Conservation (phyloP, 35 echinoderm and acorn worm species). For the Diadema setosum region DNA sequence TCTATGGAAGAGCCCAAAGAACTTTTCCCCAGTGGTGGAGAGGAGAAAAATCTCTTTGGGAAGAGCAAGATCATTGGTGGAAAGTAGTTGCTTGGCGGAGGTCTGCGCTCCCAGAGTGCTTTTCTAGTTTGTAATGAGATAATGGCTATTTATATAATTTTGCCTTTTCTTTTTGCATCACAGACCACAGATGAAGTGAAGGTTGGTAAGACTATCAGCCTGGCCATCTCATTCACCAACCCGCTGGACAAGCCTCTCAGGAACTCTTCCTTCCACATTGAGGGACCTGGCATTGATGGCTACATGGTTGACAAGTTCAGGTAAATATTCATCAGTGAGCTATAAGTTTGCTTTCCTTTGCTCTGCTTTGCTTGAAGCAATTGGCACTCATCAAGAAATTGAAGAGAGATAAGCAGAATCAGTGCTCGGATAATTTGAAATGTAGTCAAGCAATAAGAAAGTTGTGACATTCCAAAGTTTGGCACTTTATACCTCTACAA, state of each 20-base stretch:
- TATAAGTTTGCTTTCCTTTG: background rate
- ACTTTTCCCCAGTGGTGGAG: too few species aligned
- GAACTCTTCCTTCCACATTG: constrained; percentile 62
- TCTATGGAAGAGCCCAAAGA: too few species aligned
- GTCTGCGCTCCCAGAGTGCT: too few species aligned
- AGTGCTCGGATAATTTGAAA: background rate
- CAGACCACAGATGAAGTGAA: constrained; percentile 5
- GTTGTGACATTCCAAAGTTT: too few species aligned
- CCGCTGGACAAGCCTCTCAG: constrained; percentile 51
- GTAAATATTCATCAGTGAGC: background rate
- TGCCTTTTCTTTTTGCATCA: background rate
- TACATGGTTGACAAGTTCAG: constrained; percentile 49
- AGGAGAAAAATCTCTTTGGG: too few species aligned
- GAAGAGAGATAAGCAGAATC: background rate
- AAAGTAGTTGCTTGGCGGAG: too few species aligned
- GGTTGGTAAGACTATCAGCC: constrained; percentile 38
- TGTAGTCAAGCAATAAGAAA: background rate
- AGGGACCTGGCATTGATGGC: constrained; percentile 86
- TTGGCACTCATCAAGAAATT: background rate
- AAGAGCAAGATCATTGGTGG: too few species aligned
- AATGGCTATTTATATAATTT: too few species aligned
- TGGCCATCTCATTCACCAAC: constrained; percentile 66
- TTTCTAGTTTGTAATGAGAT: too few species aligned
- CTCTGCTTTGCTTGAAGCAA: background rate
- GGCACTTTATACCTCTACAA: too few species aligned